These are phyloP conservation scores for Rhadinocentrus ornatus DNA, from an alignment of 2,797 vertebrate genomes.

Conservation along the genomic window DNA sequence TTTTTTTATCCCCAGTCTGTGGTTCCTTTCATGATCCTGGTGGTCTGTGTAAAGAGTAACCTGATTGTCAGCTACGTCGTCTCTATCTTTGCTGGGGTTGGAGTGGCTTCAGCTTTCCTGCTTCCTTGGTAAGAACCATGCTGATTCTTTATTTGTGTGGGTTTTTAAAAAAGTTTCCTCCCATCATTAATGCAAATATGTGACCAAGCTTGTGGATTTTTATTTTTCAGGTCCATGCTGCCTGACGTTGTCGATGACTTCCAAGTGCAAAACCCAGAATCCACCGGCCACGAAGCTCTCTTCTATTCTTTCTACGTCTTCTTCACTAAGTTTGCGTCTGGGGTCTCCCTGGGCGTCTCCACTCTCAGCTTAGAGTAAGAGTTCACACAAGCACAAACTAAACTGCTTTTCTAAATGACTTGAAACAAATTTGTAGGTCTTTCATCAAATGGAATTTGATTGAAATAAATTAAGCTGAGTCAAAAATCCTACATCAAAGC, in stretches of 20 bases:
- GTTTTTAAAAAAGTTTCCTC: background rate
- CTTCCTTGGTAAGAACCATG: conserved; percentile 89
- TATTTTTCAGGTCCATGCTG: conserved; percentile 92
- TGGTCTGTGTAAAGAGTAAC: conserved; percentile 87
- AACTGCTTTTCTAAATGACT: background rate
- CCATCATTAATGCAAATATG: background rate
- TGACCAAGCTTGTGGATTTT: background rate
- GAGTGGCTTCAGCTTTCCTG: conserved; percentile 93
- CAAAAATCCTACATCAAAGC: conserved; percentile 72
- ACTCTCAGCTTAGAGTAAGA: conserved; percentile 97
- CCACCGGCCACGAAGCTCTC: conserved; percentile 91
- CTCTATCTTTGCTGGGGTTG: conserved; percentile 89
- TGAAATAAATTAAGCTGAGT: conserved; percentile 15
- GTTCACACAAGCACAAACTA: background rate
- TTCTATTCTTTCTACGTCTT: conserved; percentile 99
- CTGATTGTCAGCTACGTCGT: conserved; percentile 90
- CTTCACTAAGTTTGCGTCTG: conserved; percentile 98
- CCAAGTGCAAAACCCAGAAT: conserved; percentile 89
- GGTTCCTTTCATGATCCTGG: conserved; percentile 91
- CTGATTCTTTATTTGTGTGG: background rate
- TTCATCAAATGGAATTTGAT: background rate
- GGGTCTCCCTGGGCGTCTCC: conserved; percentile 94
- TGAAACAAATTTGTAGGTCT: background rate
- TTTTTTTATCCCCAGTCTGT: conserved; percentile 82
- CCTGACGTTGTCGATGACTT: conserved; percentile 96